Evolutionary conservation across 2,797 vertebrate species (phyloP).

Genomic region (Gymnoscopelus microlampas): DNA sequence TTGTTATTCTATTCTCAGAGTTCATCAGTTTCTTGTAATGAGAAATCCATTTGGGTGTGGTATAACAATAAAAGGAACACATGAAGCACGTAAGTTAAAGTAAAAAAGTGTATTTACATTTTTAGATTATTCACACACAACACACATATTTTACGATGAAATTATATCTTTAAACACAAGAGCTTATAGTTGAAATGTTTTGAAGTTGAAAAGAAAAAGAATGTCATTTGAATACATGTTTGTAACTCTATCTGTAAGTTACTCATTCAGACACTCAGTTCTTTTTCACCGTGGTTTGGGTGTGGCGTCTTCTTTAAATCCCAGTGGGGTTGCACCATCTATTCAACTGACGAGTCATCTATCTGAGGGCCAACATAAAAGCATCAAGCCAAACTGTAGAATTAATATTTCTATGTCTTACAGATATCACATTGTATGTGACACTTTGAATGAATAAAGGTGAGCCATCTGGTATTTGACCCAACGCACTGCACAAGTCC

Average conservation of each 20-base stretch:
- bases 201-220: slow-evolving; percentile 7
- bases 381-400: slow-evolving; percentile 10
- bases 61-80: slow-evolving; percentile 3
- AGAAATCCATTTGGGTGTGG: too few species aligned
- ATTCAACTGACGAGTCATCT: background rate
- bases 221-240: too few species aligned
- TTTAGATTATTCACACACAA: slow-evolving; percentile 16
- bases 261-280: background rate
- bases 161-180: slow-evolving; percentile 33
- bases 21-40: too few species aligned
- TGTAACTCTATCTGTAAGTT: too few species aligned
- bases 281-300: slow-evolving; percentile 23
- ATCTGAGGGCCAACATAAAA: slow-evolving; percentile 7
- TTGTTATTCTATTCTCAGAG: too few species aligned
- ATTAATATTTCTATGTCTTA: slow-evolving; percentile 7
- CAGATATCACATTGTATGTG: slow-evolving; percentile 15
- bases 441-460: slow-evolving; percentile 7
- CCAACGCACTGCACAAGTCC: slow-evolving; percentile 20
- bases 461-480: slow-evolving; percentile 6
- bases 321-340: slow-evolving; percentile 9
- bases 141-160: slow-evolving; percentile 38
- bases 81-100: slow-evolving; percentile 3
- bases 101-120: slow-evolving; percentile 70
- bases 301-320: slow-evolving; percentile 19
- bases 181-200: slow-evolving; percentile 24